These are phyloP conservation scores for Heterodera schachtii DNA, from an alignment of 1,140 invertebrate genomes.

Conservation along the genomic window DNA sequence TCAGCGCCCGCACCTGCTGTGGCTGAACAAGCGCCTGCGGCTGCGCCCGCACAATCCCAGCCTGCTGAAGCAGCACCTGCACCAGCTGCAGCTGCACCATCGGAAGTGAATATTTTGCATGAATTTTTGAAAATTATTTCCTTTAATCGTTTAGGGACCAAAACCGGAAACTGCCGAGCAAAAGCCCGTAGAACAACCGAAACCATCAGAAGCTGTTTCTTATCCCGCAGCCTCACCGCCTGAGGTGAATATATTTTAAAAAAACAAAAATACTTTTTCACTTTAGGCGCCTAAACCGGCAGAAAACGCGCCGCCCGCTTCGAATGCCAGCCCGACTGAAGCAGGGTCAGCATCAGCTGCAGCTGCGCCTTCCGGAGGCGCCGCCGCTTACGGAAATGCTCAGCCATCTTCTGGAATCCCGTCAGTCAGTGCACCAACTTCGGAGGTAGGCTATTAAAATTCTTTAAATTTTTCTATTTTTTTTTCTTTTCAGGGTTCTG, in stretches of 20 bases:
- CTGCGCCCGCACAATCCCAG: background rate
- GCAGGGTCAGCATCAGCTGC: slow-evolving; percentile 5
- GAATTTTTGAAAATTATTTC: too few relatives aligned
- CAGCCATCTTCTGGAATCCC: too few relatives aligned
- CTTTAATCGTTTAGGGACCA: background rate
- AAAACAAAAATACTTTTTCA: too few relatives aligned
- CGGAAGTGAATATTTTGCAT: background rate
- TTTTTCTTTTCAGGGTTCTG: background rate
- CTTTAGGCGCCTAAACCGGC: background rate
- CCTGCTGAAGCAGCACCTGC: slow-evolving; percentile 8
- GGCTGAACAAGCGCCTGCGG: background rate
- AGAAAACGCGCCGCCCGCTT: background rate
- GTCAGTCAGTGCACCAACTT: too few relatives aligned
- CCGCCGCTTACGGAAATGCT: too few relatives aligned
- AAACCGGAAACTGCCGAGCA: background rate
- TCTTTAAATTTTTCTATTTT: too few relatives aligned
- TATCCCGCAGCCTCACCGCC: too few relatives aligned
- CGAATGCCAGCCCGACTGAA: background rate
- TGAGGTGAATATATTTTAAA: too few relatives aligned
- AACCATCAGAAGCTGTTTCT: slow-evolving; percentile 9
- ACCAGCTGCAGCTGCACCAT: background rate
- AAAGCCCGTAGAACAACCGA: background rate
- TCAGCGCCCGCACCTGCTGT: too few relatives aligned
- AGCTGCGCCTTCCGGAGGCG: background rate
- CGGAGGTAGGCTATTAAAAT: too few relatives aligned